Percentiles rank a stretch among this genome's conserved stretches.
phyloP scores from a whole-genome alignment of 2,113 vertebrate species.

The Dolichotis patagonum region DNA sequence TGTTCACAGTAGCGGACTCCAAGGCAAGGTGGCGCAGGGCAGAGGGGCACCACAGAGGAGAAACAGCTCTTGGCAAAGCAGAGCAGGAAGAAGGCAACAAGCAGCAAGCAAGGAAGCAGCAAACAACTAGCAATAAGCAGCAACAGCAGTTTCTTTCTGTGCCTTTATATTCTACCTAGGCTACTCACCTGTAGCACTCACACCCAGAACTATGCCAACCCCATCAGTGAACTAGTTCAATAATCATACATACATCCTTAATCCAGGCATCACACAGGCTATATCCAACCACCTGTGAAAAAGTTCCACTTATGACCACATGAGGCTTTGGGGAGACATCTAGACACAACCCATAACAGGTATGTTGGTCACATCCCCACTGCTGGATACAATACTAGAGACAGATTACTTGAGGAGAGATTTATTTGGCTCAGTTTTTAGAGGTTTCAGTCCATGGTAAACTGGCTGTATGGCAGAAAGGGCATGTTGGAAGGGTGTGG shows the following conservation, averaged over 20 bases:
- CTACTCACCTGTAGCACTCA: neutral
- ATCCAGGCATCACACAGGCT: neutral
- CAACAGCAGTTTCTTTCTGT: neutral
- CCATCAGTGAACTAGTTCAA: neutral
- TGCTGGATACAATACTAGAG: neutral
- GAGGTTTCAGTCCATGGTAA: neutral
- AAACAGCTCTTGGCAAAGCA: neutral
- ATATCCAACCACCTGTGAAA: neutral
- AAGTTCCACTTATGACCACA: neutral
- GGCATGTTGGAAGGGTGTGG: neutral
- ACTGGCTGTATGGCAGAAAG: neutral
- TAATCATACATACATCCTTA: neutral
- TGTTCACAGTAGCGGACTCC: neutral
- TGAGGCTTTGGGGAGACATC: neutral
- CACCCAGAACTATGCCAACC: neutral
- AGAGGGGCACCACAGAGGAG: neutral
- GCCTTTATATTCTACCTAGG: neutral
- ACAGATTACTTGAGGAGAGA: neutral
- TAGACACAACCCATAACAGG: neutral
- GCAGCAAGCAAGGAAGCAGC: neutral
- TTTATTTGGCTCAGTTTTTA: neutral
- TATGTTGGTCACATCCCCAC: neutral
- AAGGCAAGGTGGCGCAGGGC: neutral
- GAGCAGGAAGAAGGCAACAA: neutral
- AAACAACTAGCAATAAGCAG: neutral